Percentiles rank a stretch among this genome's conserved stretches.
phyloP scores from a whole-genome alignment of 1,140 invertebrate species.

The Drosophila ficusphila region DNA sequence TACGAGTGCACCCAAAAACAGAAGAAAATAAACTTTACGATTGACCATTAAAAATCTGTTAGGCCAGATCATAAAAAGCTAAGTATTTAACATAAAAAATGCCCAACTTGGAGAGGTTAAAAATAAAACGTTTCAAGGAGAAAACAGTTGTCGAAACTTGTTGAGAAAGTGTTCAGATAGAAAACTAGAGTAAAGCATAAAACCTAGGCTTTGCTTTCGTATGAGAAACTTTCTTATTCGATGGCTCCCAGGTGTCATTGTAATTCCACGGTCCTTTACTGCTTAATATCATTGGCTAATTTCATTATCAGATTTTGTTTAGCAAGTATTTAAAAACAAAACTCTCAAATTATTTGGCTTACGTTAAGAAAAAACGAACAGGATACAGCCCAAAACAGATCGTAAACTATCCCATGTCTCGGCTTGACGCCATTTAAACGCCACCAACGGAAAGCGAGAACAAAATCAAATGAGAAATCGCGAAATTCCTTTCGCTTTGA shows the following conservation, averaged over 20 bases:
- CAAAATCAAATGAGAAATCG: slow-evolving; percentile 18
- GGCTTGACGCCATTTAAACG: slow-evolving; percentile 71
- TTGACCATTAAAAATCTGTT: slow-evolving; percentile 42
- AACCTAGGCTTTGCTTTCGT: neutral
- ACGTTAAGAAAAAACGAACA: neutral
- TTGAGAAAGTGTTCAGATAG: slow-evolving; percentile 4
- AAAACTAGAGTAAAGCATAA: neutral
- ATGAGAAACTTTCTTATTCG: neutral
- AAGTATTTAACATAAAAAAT: slow-evolving; percentile 28
- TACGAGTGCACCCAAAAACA: slow-evolving; percentile 28
- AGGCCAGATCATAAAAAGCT: slow-evolving; percentile 32
- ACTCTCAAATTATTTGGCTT: neutral
- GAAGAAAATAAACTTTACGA: slow-evolving; percentile 34
- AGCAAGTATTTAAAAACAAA: neutral
- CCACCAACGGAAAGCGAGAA: slow-evolving; percentile 52
- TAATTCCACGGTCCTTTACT: no score
- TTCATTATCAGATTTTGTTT: no score
- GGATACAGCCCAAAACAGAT: slow-evolving; percentile 12
- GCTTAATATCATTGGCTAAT: no score
- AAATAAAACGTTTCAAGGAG: slow-evolving; percentile 6
- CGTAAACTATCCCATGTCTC: slow-evolving; percentile 47
- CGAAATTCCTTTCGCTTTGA: slow-evolving; percentile 47
- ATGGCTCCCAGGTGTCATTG: no score
- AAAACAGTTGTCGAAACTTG: slow-evolving; percentile 17
- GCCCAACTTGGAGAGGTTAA: slow-evolving; percentile 6